phyloP scores from a whole-genome alignment of 2,888 invertebrate species.

The Diadegma fenestrale region DNA sequence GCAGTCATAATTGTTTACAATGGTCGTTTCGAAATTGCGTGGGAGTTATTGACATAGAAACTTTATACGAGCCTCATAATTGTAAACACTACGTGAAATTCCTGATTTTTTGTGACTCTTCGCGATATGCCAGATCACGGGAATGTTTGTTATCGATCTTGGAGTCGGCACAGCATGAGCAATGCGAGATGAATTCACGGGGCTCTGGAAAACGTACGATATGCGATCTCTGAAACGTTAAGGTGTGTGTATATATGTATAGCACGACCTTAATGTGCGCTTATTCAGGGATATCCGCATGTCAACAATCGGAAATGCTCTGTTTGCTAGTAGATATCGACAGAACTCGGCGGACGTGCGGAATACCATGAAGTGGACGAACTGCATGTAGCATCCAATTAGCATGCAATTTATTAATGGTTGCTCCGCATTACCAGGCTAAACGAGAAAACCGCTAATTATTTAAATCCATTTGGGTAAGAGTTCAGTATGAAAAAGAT shows the following conservation, averaged over 20 bases:
- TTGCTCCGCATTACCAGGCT: background rate
- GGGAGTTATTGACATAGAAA: too few species aligned
- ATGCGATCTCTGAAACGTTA: constrained; percentile 13
- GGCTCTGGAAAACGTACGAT: constrained; percentile 31
- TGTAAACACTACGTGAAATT: too few species aligned
- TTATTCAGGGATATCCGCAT: too few species aligned
- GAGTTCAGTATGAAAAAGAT: background rate
- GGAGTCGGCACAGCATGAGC: constrained; percentile 26
- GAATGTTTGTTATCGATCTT: constrained; percentile 39
- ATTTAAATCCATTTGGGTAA: background rate
- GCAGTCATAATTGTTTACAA: too few species aligned
- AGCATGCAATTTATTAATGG: background rate
- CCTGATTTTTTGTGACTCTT: too few species aligned
- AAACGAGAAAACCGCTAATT: background rate
- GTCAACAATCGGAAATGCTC: background rate
- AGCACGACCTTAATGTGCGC: background rate
- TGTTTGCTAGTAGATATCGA: background rate
- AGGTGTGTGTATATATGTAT: constrained; percentile 4
- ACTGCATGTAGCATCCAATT: background rate
- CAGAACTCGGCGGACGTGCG: background rate
- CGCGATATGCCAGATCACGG: background rate
- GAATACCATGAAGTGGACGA: background rate
- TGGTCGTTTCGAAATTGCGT: too few species aligned
- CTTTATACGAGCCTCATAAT: too few species aligned
- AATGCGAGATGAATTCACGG: constrained; percentile 36